Percentiles rank a stretch among this genome's conserved stretches.
These are phyloP conservation scores for Champsocephalus gunnari DNA, from an alignment of 2,797 vertebrate species.

Conservation along the genomic window DNA sequence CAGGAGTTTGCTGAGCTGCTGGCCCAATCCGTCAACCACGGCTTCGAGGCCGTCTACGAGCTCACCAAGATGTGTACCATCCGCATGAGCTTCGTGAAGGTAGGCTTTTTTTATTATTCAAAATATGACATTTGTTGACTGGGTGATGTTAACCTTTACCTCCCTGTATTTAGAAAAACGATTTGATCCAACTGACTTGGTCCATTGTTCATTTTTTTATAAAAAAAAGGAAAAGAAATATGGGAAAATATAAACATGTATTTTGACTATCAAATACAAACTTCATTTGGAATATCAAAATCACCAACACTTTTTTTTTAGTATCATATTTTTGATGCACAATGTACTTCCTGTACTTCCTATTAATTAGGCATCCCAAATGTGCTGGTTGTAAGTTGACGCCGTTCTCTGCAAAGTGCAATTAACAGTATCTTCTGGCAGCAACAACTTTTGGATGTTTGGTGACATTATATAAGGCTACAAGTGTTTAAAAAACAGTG, in stretches of 20 bases:
- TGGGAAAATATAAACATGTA: not conserved
- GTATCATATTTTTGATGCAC: not conserved
- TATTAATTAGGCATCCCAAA: not conserved
- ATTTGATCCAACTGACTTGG: not conserved
- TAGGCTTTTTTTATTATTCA: not conserved
- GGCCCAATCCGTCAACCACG: constrained; percentile 96
- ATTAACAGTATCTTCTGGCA: not conserved
- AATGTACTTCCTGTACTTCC: not conserved
- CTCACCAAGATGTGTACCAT: constrained; percentile 99
- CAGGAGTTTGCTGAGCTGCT: constrained; percentile 96
- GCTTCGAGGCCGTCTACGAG: constrained; percentile 97
- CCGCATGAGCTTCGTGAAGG: constrained; percentile 98
- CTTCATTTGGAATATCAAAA: not conserved
- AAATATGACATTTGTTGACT: not conserved
- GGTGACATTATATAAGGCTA: not conserved
- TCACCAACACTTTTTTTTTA: no score
- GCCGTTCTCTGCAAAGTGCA: not conserved
- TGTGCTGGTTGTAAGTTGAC: not conserved
- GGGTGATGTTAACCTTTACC: not conserved
- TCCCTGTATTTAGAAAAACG: not conserved
- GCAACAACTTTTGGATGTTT: not conserved
- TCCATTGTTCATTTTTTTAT: not conserved
- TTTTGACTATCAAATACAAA: not conserved
- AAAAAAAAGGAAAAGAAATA: not conserved
- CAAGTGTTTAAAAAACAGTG: not conserved